These are phyloP conservation scores for Lepidonotus clava DNA, from an alignment of 2,888 invertebrate species.

Conservation along the genomic window DNA sequence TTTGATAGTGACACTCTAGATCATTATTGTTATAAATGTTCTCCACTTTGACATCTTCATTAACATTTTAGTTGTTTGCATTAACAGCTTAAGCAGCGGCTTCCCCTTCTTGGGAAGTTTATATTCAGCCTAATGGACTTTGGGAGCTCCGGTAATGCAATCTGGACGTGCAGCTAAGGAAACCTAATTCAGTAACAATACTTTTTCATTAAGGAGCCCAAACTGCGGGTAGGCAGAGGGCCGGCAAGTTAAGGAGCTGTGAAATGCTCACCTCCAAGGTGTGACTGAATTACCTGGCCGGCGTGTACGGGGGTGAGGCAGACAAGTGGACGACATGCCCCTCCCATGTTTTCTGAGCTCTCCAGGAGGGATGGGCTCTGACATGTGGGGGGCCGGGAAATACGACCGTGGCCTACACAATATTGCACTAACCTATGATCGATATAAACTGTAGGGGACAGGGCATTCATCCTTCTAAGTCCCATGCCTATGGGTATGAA, in stretches of 20 bases:
- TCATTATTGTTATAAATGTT: conserved; percentile 4
- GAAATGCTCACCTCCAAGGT: conserved; percentile 30
- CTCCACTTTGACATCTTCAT: conserved; percentile 11
- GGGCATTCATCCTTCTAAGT: no score
- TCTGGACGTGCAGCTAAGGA: not conserved
- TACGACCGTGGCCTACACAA: not conserved
- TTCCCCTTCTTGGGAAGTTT: not conserved
- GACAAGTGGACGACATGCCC: not conserved
- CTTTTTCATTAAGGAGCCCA: conserved; percentile 31
- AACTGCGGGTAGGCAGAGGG: not conserved
- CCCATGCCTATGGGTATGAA: no score
- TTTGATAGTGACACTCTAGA: conserved; percentile 9
- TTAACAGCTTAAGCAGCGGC: conserved; percentile 23
- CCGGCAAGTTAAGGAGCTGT: not conserved
- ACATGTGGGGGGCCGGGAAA: not conserved
- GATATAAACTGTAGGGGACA: no score
- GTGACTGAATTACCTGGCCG: conserved; percentile 33
- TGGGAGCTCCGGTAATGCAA: not conserved
- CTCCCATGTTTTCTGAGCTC: not conserved
- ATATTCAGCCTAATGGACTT: not conserved
- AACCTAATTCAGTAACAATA: conserved; percentile 16
- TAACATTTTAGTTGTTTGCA: conserved; percentile 9
- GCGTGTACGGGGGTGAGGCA: not conserved
- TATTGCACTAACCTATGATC: not conserved
- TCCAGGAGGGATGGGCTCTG: not conserved